Evolutionary conservation across 1,140 invertebrate genomes (phyloP).

Genomic region (Magallana angulata): DNA sequence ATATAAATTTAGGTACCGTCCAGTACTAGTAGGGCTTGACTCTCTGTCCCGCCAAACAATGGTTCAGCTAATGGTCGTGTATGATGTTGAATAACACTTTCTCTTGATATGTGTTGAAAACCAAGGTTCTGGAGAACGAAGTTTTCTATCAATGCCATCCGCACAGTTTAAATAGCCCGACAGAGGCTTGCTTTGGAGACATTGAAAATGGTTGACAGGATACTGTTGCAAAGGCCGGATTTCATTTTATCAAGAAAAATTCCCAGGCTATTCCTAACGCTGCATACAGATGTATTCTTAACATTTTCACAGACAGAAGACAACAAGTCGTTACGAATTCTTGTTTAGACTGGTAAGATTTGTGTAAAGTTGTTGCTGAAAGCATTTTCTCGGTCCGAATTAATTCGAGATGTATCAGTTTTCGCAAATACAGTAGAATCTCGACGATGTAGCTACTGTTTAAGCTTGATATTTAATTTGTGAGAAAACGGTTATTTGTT

Average conservation of each 20-base stretch:
- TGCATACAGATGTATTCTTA: neutral
- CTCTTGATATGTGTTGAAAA: constrained; percentile 37
- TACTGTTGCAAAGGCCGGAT: constrained; percentile 31
- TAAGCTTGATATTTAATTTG: neutral
- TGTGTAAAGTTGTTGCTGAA: neutral
- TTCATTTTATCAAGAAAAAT: constrained; percentile 39
- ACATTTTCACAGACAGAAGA: neutral
- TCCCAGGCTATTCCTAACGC: neutral
- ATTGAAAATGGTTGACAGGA: constrained; percentile 40
- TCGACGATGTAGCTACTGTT: neutral
- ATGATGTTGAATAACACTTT: constrained; percentile 28
- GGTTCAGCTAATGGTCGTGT: too few relatives aligned
- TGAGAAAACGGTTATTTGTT: neutral
- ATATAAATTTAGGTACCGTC: constrained; percentile 38
- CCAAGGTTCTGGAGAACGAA: constrained; percentile 25
- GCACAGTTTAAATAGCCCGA: neutral
- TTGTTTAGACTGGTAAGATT: neutral
- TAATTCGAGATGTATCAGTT: neutral
- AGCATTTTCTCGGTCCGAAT: neutral
- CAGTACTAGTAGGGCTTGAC: constrained; percentile 33
- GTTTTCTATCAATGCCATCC: constrained; percentile 5
- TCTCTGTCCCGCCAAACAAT: neutral
- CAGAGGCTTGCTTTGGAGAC: constrained; percentile 41
- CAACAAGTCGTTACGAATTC: neutral
- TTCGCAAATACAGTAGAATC: neutral